These are phyloP conservation scores for Parus major DNA, from an alignment of 2,113 vertebrate species.

Conservation along the genomic window DNA sequence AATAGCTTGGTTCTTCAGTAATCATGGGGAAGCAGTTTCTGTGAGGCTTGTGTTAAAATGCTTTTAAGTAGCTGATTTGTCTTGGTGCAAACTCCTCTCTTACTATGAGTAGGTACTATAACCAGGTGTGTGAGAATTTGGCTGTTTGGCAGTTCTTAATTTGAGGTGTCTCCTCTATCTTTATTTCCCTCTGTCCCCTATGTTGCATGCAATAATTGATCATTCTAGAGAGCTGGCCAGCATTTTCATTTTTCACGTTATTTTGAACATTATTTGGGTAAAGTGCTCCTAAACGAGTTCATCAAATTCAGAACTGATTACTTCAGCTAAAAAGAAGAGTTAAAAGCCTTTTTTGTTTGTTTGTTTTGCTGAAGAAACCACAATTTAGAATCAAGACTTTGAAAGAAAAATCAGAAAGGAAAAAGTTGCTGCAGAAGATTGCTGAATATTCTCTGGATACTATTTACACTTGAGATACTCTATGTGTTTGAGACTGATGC, in stretches of 20 bases:
- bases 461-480: not conserved
- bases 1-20: not conserved
- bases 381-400: not conserved
- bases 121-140: not conserved
- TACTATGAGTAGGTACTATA: not conserved
- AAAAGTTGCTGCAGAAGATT: not conserved
- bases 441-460: not conserved
- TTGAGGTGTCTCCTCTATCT: not conserved
- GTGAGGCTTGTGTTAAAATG: not conserved
- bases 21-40: not conserved
- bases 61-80: not conserved
- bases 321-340: not conserved
- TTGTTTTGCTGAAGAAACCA: not conserved
- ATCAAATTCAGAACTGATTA: not conserved
- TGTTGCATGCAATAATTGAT: not conserved
- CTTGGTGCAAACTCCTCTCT: not conserved
- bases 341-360: not conserved
- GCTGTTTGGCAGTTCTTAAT: not conserved
- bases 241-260: not conserved
- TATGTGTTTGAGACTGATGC: not conserved
- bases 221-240: not conserved
- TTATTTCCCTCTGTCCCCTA: rapidly evolving
- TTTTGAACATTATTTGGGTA: not conserved
- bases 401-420: not conserved
- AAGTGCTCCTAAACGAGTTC: not conserved